A percentile compares a stretch with the other conserved stretches of the same genome.
These are phyloP conservation scores for Gasterosteus aculeatus DNA, from an alignment of 2,113 vertebrate genomes.

Conservation along the genomic window DNA sequence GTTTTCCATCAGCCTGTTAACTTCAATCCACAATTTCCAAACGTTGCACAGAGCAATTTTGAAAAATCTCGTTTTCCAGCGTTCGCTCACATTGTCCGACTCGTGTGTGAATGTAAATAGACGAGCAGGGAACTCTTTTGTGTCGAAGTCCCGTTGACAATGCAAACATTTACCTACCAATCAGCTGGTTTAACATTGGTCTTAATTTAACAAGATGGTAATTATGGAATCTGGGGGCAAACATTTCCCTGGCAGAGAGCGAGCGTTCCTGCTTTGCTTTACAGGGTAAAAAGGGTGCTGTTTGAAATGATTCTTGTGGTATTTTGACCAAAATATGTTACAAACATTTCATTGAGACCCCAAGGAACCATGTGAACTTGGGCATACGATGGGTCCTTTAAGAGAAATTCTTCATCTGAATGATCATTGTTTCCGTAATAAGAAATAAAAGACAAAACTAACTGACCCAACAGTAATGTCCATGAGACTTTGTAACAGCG, in stretches of 20 bases:
- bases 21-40: background rate
- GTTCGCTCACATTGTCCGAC: background rate
- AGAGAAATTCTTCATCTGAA: background rate
- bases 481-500: conserved; percentile 12
- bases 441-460: background rate
- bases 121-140: background rate
- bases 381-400: too few species aligned
- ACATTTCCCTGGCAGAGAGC: conserved; percentile 6
- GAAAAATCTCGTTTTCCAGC: background rate
- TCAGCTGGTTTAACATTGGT: conserved; percentile 42
- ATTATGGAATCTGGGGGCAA: conserved; percentile 21
- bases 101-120: background rate
- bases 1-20: background rate
- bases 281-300: too few species aligned
- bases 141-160: background rate
- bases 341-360: too few species aligned
- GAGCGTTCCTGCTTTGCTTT: background rate
- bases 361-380: too few species aligned
- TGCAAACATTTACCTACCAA: background rate
- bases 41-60: background rate
- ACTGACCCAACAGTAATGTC: background rate
- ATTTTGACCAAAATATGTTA: too few species aligned
- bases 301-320: too few species aligned
- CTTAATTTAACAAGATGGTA: conserved; percentile 34
- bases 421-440: background rate